Evolutionary conservation across 23 tunicate species (phyloP).

Genomic region (Aplidium turbinatum): DNA sequence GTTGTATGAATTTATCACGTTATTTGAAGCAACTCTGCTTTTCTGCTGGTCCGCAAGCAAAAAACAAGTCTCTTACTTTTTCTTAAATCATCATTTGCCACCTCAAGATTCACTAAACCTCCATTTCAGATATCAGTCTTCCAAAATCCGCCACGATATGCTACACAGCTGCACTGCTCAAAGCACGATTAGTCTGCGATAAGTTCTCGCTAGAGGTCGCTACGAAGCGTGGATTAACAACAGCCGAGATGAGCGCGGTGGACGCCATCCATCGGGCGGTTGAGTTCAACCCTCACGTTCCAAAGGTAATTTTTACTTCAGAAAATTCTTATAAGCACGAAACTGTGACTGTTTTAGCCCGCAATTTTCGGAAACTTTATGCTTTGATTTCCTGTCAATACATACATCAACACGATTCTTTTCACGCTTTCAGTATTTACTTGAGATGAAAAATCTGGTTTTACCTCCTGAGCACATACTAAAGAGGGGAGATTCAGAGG

Average conservation of each 20-base stretch:
- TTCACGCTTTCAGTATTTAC: conserved; percentile 62
- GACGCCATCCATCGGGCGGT: conserved; percentile 98
- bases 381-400: no score
- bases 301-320: conserved; percentile 54
- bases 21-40: no score
- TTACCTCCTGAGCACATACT: conserved; percentile 94
- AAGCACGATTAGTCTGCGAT: conserved; percentile 80
- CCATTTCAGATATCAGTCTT: conserved; percentile 71
- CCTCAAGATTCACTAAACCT: no score
- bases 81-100: no score
- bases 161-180: conserved; percentile 95
- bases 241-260: conserved; percentile 87
- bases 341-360: conserved; percentile 8
- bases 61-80: conserved; percentile 17
- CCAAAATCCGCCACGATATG: conserved; percentile 98
- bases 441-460: conserved; percentile 77
- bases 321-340: conserved; percentile 62
- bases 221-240: conserved; percentile 68
- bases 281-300: conserved; percentile 96
- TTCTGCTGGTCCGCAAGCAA: no score
- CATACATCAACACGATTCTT: no score
- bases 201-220: conserved; percentile 84
- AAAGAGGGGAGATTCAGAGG: conserved; percentile 95
- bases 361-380: no score
- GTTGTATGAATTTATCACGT: no score